Percentiles rank a stretch among this genome's conserved stretches.
Conservation (phyloP, 2,888 invertebrate genomes). For the Odontocolon sp. region DNA sequence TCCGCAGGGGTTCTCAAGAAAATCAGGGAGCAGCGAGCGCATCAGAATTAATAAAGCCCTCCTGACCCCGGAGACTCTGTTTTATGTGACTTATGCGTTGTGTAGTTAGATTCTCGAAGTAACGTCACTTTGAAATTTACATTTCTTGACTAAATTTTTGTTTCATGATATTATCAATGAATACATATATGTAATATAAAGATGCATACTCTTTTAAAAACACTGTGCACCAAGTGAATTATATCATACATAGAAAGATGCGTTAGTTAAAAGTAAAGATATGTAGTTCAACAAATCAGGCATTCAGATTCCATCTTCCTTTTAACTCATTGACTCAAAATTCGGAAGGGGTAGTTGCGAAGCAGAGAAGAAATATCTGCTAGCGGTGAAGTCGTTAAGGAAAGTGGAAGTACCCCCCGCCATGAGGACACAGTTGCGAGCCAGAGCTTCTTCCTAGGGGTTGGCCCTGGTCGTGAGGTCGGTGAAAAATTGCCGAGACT, state of each 20-base stretch:
- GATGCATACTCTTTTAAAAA: too few species aligned
- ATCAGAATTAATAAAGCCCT: constrained; percentile 8
- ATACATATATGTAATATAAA: too few species aligned
- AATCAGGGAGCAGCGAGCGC: background rate
- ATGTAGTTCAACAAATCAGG: too few species aligned
- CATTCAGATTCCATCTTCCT: too few species aligned
- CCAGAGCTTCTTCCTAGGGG: constrained; percentile 16
- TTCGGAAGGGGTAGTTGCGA: background rate
- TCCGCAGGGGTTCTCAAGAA: constrained; percentile 33
- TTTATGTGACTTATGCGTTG: too few species aligned
- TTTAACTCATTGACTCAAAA: too few species aligned
- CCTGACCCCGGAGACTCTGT: background rate
- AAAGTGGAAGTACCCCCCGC: constrained; percentile 13
- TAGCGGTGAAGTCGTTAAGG: constrained; percentile 11
- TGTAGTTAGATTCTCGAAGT: background rate
- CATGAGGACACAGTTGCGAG: background rate
- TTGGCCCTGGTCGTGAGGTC: background rate
- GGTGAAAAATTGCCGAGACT: constrained; percentile 45
- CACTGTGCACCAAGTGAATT: too few species aligned
- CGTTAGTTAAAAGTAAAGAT: too few species aligned
- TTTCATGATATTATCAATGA: too few species aligned
- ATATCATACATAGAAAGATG: too few species aligned
- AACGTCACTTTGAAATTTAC: background rate
- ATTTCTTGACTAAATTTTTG: background rate
- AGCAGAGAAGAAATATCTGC: constrained; percentile 2